Base-by-base conservation (phyloP, 2,888 invertebrate species). In the Papilio demoleus region DNA sequence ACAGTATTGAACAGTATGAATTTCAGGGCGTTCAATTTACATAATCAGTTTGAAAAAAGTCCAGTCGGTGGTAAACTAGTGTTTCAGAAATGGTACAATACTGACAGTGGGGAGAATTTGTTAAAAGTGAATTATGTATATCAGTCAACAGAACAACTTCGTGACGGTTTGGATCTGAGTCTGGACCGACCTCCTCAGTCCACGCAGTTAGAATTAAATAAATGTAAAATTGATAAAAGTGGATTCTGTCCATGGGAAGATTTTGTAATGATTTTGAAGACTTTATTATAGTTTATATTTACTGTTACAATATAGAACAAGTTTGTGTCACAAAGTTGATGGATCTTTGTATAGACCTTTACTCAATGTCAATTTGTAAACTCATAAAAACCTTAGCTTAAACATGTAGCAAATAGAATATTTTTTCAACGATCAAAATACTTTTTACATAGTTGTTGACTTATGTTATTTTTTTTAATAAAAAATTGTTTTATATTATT, bases 41-140 rank as follows among this genome's bases (percentile, higher is more conserved):
- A 71, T 12, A 72, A 85, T 6, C 90, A 88, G 50, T 75, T 82
- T 71, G 88, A 90, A 75, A 72, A 78, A 1, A 78, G 79, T 0
- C 92, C 92, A 0, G 76, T 86, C 0, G 88, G 92, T 0, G 90
- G 92, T 0, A 92, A 91, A 71, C 73, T 92, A 19, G 87, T 91
- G 0, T 89, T 91, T 59, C 88, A 92, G 72, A 89, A 86, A 73
- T 92, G 88, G 88, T 72, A 71, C 1, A 81, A 88, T 70, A 65
- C 56, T 12, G 65, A 70, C 4, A 71, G 71, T 2, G 76, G 78
- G 0, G 68, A 72, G 59, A 76, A 76, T 70, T 85, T 81, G 59
- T 76, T 89, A 14, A 88, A 83, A 79, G 75, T 90, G 19, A 75
- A 87, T 68, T 92, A 86, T 77, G 81, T 92, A 0, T 92, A 92